These are phyloP conservation scores for Pangasius larnaudii DNA, from an alignment of 2,797 vertebrate genomes.

Conservation along the genomic window DNA sequence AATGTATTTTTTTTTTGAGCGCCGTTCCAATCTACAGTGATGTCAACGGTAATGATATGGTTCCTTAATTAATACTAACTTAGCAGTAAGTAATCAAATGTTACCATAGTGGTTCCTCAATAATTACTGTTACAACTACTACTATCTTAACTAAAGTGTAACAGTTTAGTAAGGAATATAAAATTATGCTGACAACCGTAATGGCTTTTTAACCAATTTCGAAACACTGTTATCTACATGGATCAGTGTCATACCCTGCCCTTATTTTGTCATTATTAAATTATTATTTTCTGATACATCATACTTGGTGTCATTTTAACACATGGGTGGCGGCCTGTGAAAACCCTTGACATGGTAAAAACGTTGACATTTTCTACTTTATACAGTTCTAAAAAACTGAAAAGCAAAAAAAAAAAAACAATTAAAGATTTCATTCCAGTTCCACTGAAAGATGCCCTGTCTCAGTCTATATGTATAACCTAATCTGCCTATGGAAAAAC, in stretches of 20 bases:
- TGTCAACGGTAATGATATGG: not conserved
- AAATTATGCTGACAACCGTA: not conserved
- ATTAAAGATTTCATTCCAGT: not conserved
- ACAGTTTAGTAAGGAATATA: not conserved
- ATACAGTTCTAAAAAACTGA: not conserved
- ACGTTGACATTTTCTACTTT: not conserved
- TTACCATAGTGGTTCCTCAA: not conserved
- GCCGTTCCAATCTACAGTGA: not conserved
- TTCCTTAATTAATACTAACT: not conserved
- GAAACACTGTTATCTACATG: not conserved
- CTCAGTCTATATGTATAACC: not conserved
- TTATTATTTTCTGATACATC: not conserved
- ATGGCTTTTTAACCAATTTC: not conserved
- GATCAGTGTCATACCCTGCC: not conserved
- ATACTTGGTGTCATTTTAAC: not conserved
- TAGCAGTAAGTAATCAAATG: conserved; percentile 1
- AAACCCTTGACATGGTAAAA: not conserved
- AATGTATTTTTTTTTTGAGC: not conserved
- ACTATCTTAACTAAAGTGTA: not conserved
- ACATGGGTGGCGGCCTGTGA: not conserved
- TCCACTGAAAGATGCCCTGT: not conserved
- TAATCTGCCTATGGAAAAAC: not conserved
- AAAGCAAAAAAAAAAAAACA: not conserved
- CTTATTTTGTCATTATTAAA: not conserved
- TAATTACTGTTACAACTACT: not conserved